Evolutionary conservation across 2,113 vertebrate species (phyloP).

Genomic region (Serinus canaria): DNA sequence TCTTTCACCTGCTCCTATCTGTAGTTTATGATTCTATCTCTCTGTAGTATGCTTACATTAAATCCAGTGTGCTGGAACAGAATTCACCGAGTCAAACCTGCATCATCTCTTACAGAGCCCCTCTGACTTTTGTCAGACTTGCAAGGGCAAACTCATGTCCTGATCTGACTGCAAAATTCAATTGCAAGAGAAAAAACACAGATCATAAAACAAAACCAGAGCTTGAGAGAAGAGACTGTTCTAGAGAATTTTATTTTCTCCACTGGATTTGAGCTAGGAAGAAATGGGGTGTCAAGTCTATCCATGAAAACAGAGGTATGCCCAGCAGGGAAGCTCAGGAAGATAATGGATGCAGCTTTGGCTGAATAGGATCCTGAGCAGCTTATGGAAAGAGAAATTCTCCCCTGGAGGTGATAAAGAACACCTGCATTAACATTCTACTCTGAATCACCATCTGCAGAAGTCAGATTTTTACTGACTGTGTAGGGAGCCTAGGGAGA

Average conservation of each 20-base stretch:
- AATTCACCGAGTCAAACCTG: not conserved
- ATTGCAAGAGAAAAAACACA: not conserved
- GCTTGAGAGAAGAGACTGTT: not conserved
- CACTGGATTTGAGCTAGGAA: not conserved
- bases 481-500: not conserved
- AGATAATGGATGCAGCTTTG: not conserved
- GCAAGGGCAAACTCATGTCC: not conserved
- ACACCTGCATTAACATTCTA: not conserved
- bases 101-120: not conserved
- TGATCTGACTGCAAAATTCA: not conserved
- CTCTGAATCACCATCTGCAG: conserved; percentile 9
- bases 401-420: not conserved
- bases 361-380: not conserved
- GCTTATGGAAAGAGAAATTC: not conserved
- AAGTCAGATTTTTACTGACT: not conserved
- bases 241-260: not conserved
- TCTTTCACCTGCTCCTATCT: not conserved
- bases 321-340: not conserved
- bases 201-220: not conserved
- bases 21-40: not conserved
- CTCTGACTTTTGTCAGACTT: not conserved
- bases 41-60: not conserved
- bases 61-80: not conserved
- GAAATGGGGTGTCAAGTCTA: not conserved
- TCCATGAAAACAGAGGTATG: not conserved